Conservation (phyloP, 2,113 vertebrate species). For the Gopherus flavomarginatus region DNA sequence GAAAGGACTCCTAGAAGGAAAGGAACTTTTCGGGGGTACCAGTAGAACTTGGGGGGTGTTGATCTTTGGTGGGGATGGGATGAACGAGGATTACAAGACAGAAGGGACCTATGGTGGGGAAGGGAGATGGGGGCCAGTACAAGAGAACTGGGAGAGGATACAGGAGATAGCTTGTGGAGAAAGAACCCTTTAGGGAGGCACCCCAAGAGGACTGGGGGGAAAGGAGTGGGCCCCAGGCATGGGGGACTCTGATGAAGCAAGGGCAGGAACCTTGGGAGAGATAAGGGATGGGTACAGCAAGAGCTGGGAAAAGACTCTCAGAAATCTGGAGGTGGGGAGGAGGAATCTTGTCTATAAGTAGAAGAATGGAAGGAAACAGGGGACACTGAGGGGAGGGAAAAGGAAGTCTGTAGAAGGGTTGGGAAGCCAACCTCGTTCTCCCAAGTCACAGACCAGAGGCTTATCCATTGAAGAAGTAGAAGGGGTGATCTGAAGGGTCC, state of each 20-base stretch:
- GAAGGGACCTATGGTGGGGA: background rate
- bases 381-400: no score
- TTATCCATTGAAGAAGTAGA: background rate
- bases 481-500: background rate
- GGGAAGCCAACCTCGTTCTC: fast-evolving
- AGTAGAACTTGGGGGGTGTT: background rate
- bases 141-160: background rate
- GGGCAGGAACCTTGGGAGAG: background rate
- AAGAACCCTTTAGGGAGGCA: background rate
- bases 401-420: background rate
- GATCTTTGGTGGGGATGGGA: background rate
- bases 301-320: fast-evolving
- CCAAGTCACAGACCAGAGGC: background rate
- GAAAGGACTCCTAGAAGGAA: background rate
- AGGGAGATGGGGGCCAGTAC: background rate
- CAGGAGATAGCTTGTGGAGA: background rate
- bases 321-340: fast-evolving
- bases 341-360: no score
- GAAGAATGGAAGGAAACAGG: no score
- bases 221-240: no score
- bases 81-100: background rate
- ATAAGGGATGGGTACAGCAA: background rate
- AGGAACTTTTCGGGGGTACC: background rate
- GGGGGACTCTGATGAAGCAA: no score
- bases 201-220: no score